Percentiles rank a stretch among this genome's conserved stretches.
Conservation (phyloP, 1,140 invertebrate genomes). For the Chrysoperla carnea region DNA sequence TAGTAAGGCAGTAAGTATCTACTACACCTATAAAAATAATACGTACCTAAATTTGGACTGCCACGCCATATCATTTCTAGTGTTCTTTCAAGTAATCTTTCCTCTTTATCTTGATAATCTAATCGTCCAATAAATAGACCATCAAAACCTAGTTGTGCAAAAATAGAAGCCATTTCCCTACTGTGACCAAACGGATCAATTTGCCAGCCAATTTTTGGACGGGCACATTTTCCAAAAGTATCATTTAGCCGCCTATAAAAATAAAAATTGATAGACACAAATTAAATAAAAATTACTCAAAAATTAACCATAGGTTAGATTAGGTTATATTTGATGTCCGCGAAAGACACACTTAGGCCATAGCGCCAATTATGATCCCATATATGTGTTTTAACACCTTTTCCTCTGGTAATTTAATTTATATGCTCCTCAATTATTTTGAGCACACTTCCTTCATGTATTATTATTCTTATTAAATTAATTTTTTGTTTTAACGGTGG, state of each 20-base stretch:
- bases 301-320: too few species aligned
- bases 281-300: background rate
- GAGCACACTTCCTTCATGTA: too few species aligned
- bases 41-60: slow-evolving; percentile 43
- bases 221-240: slow-evolving; percentile 65
- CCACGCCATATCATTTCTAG: slow-evolving; percentile 79
- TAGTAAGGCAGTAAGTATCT: too few species aligned
- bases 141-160: slow-evolving; percentile 71
- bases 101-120: slow-evolving; percentile 69
- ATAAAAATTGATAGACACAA: background rate
- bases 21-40: background rate
- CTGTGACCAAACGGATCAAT: slow-evolving; percentile 91
- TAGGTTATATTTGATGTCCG: too few species aligned
- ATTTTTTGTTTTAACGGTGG: too few species aligned
- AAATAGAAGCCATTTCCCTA: slow-evolving; percentile 68
- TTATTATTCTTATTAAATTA: too few species aligned
- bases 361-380: too few species aligned
- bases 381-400: too few species aligned
- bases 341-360: too few species aligned
- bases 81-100: slow-evolving; percentile 36
- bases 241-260: slow-evolving; percentile 45
- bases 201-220: slow-evolving; percentile 75
- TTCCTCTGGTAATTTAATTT: too few species aligned
- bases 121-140: slow-evolving; percentile 76
- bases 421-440: too few species aligned